Evolutionary conservation across 2,888 invertebrate species (phyloP).

Genomic region (Bembecia ichneumoniformis): DNA sequence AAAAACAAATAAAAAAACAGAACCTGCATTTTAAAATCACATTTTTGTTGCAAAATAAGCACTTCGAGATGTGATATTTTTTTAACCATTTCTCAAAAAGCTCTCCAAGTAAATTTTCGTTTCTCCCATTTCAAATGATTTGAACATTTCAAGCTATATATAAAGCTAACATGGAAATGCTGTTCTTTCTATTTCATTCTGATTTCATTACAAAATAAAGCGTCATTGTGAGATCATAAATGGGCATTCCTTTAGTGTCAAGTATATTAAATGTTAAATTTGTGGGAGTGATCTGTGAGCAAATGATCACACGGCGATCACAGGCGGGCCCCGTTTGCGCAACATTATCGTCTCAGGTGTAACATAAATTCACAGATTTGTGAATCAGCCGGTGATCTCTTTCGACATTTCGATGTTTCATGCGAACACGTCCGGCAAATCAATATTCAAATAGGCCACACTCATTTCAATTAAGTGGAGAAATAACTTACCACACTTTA

Average conservation of each 20-base stretch:
- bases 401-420: constrained; percentile 12
- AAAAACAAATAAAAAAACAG: too few relatives aligned
- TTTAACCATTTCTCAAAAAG: too few relatives aligned
- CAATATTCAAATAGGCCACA: constrained; percentile 5
- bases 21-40: too few relatives aligned
- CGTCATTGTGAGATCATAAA: constrained; percentile 18
- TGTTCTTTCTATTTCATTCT: background rate
- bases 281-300: constrained; percentile 28
- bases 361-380: constrained; percentile 21
- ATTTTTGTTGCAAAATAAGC: too few relatives aligned
- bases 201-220: constrained; percentile 12
- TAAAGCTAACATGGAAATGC: too few relatives aligned
- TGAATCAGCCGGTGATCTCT: constrained; percentile 23
- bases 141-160: too few relatives aligned
- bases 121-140: too few relatives aligned
- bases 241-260: constrained; percentile 33
- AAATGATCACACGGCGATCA: constrained; percentile 9
- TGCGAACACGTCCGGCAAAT: constrained; percentile 5
- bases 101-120: too few relatives aligned
- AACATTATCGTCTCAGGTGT: constrained; percentile 33
- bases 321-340: constrained; percentile 39
- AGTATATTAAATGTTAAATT: constrained; percentile 35
- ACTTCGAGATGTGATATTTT: too few relatives aligned
- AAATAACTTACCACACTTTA: too few relatives aligned
- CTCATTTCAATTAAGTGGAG: background rate